Evolutionary conservation across 2,113 vertebrate genomes (phyloP).

Genomic region (Tetraodon nigroviridis): DNA sequence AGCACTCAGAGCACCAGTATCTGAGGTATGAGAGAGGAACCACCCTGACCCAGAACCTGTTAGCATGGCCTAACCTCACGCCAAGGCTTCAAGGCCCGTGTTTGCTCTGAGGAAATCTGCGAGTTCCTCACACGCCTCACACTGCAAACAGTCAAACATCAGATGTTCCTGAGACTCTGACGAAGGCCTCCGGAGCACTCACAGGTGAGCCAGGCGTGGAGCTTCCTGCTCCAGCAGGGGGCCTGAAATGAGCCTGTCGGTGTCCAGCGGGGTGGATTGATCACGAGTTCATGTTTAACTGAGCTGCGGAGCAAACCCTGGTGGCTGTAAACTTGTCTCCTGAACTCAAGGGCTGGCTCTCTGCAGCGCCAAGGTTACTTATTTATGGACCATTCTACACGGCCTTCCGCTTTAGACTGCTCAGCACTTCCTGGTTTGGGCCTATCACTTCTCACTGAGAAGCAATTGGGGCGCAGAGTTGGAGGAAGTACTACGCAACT

Average conservation of each 20-base stretch:
- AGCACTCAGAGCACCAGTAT: conserved; percentile 12
- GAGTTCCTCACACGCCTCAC: conserved; percentile 19
- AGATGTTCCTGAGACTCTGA: conserved; percentile 2
- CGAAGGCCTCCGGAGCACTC: neutral
- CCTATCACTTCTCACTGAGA: conserved; percentile 53
- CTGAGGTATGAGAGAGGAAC: conserved; percentile 5
- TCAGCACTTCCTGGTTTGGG: conserved; percentile 34
- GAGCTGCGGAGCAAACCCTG: conserved; percentile 34
- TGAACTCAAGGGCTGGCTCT: conserved; percentile 10
- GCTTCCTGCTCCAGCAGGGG: conserved; percentile 14
- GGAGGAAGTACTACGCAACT: conserved; percentile 24
- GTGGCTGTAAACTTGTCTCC: conserved; percentile 7
- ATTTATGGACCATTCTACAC: conserved; percentile 53
- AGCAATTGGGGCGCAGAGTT: conserved; percentile 17
- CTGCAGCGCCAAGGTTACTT: conserved; percentile 29
- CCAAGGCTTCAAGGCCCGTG: neutral
- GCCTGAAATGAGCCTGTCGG: conserved; percentile 57
- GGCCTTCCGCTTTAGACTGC: conserved; percentile 51
- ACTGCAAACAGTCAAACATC: conserved; percentile 18
- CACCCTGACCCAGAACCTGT: too few species aligned
- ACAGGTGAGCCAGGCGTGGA: neutral
- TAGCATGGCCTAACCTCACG: too few species aligned
- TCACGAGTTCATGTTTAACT: conserved; percentile 74
- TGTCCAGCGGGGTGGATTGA: conserved; percentile 34
- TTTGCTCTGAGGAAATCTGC: conserved; percentile 44